phyloP scores from a whole-genome alignment of 2,797 vertebrate species.

The Sebastes kiyomatsui region DNA sequence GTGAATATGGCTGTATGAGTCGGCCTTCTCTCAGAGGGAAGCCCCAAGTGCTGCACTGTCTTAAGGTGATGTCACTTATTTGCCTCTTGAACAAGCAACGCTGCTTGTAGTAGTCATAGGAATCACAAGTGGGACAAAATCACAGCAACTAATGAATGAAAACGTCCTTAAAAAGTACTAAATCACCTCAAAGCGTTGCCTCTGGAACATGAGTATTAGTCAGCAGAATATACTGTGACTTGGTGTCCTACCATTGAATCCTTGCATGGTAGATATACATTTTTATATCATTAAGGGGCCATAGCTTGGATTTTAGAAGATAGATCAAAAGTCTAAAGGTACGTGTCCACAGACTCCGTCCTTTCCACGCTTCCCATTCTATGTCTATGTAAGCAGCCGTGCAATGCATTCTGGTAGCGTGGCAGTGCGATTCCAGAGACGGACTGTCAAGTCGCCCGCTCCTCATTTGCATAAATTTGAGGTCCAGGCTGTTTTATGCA shows the following conservation, averaged over 20 bases:
- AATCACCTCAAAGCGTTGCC: not conserved
- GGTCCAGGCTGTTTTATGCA: too few relatives aligned
- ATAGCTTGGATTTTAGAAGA: not conserved
- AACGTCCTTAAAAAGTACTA: not conserved
- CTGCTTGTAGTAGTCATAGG: conserved; percentile 22
- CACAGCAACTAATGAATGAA: not conserved
- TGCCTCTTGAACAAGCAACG: conserved; percentile 53
- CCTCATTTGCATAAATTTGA: too few relatives aligned
- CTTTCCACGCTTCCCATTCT: too few relatives aligned
- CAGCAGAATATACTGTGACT: not conserved
- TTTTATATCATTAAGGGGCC: conserved; percentile 2
- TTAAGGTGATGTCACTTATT: conserved; percentile 69
- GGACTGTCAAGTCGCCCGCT: too few relatives aligned
- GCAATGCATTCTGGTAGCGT: too few relatives aligned
- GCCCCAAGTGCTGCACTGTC: conserved; percentile 73
- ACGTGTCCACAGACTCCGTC: too few relatives aligned
- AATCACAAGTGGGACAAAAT: conserved; percentile 6
- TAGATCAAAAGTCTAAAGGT: not conserved
- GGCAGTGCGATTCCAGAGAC: too few relatives aligned
- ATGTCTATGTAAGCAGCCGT: too few relatives aligned
- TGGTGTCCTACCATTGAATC: not conserved
- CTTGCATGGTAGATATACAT: not conserved
- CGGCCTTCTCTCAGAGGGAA: conserved; percentile 60
- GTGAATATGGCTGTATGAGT: conserved; percentile 53
- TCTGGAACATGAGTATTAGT: conserved; percentile 3